phyloP scores from a whole-genome alignment of 2,797 vertebrate genomes.

The Acanthopagrus latus region DNA sequence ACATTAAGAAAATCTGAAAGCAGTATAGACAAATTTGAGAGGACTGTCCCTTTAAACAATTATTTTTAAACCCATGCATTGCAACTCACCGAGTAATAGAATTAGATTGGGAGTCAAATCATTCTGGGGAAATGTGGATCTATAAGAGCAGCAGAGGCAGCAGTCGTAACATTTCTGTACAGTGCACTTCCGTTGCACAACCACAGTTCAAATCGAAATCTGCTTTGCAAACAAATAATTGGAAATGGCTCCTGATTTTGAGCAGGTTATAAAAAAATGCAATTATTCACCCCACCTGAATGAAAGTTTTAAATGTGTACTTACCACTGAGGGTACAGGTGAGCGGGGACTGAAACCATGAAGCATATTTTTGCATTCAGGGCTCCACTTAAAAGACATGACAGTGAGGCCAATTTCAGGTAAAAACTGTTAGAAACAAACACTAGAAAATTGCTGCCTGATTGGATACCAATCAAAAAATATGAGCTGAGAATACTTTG shows the following conservation, averaged over 20 bases:
- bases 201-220: constrained; percentile 64
- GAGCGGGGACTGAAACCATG: constrained; percentile 86
- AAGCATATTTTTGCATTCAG: constrained; percentile 87
- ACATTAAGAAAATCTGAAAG: constrained; percentile 50
- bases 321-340: constrained; percentile 85
- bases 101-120: constrained; percentile 80
- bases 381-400: constrained; percentile 87
- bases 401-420: constrained; percentile 86
- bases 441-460: constrained; percentile 73
- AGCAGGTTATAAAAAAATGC: constrained; percentile 68
- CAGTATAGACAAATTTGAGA: constrained; percentile 73
- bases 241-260: constrained; percentile 70
- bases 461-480: constrained; percentile 76
- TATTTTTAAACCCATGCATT: constrained; percentile 80
- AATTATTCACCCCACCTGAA: constrained; percentile 84
- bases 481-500: constrained; percentile 74
- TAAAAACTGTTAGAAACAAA: constrained; percentile 79
- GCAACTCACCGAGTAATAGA: constrained; percentile 81
- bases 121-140: constrained; percentile 78
- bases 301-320: constrained; percentile 88
- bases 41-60: constrained; percentile 78
- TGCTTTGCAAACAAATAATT: constrained; percentile 57
- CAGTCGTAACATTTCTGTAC: constrained; percentile 77
- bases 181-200: constrained; percentile 80
- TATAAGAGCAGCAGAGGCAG: constrained; percentile 86